phyloP scores from a whole-genome alignment of 2,797 vertebrate genomes.

The Peromyscus attwateri region DNA sequence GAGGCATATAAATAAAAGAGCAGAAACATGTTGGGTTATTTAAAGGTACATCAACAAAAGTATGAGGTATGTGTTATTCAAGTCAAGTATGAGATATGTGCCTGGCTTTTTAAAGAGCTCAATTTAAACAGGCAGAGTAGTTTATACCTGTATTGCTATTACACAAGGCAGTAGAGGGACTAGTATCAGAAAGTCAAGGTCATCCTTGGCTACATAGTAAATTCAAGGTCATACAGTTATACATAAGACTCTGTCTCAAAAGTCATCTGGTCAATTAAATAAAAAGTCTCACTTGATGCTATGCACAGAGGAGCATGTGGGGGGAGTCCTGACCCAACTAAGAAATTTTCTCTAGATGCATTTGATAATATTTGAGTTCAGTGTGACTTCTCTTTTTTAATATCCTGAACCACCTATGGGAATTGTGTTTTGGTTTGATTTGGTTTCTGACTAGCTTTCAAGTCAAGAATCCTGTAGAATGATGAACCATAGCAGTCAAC shows the following conservation, averaged over 20 bases:
- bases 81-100: neutral
- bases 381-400: neutral
- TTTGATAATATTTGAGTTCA: neutral
- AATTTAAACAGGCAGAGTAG: neutral
- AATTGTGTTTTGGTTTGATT: neutral
- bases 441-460: neutral
- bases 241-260: neutral
- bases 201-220: neutral
- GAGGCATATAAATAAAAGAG: neutral
- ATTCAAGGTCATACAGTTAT: neutral
- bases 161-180: neutral
- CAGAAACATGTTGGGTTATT: rapidly evolving
- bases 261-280: neutral
- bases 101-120: neutral
- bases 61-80: neutral
- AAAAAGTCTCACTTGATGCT: neutral
- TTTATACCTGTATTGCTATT: no score
- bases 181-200: neutral
- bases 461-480: neutral
- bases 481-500: neutral
- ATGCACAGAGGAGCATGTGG: neutral
- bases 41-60: neutral
- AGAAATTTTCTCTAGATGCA: neutral
- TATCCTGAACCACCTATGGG: neutral
- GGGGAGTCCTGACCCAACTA: conserved; percentile 39